Conservation (phyloP, 1,140 invertebrate species). For the Ceratina australensis region DNA sequence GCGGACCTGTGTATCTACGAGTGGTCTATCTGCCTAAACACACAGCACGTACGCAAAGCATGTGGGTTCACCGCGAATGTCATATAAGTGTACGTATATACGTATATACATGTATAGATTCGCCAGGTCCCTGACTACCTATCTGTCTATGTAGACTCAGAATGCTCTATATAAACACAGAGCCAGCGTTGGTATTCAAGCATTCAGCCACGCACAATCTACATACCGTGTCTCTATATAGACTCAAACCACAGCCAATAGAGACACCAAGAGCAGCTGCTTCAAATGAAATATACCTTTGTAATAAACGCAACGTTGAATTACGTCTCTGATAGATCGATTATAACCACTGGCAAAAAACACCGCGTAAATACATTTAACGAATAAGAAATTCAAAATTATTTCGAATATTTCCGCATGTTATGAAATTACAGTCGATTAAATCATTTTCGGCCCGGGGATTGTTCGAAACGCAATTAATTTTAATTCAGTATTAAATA, state of each 20-base stretch:
- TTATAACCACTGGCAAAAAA: no score
- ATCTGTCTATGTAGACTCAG: slow-evolving; percentile 1
- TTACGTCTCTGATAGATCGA: no score
- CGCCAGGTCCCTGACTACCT: neutral
- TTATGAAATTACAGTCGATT: no score
- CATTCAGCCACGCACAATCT: slow-evolving; percentile 1
- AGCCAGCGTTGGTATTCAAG: neutral
- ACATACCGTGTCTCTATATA: neutral
- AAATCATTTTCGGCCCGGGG: no score
- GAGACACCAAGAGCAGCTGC: neutral
- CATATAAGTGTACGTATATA: neutral
- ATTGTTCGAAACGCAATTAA: no score
- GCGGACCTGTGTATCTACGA: neutral
- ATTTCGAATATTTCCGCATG: no score
- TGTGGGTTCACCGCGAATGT: neutral
- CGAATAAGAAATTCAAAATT: no score
- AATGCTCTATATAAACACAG: neutral
- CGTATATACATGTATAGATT: neutral
- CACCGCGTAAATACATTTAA: no score
- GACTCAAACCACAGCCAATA: neutral
- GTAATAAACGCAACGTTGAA: no score
- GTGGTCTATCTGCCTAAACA: neutral
- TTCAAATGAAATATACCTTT: neutral
- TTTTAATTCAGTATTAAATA: no score
- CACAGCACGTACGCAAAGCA: neutral